Base-by-base conservation (phyloP, 2,888 invertebrate species). In the Ormyrus rosae region DNA sequence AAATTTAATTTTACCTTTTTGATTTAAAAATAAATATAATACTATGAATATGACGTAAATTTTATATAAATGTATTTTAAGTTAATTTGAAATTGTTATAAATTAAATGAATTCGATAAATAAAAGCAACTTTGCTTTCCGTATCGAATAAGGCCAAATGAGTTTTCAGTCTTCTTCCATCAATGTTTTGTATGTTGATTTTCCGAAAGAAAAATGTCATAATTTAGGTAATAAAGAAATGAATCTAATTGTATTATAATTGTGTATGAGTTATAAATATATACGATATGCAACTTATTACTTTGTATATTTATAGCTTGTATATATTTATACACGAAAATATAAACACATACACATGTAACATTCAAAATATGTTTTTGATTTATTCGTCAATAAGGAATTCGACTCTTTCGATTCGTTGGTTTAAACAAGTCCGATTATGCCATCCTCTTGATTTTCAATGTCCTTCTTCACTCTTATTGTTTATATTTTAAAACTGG, bases 241-340 rank as follows among this genome's bases (percentile, higher is more conserved):
- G 3, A 81, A 79, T 83, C 70, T 73, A 82, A 77, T 84, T 81
- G 81, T 81, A 75, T 55, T 70, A 65, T 65, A 19, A 80, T 82
- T 71, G 77, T 81, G 75, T 86, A 83, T 85, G 83, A 86, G 84
- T 84, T 85, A 85, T 85, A 82, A 84, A 85, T 85, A 83, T 80
- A 80, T 74, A 56, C 61, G 45, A 2, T 56, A 51, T 48, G 67
- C 19, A 34, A 45, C 46, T 73, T 73, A 46, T 63, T 74, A 71
- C 55, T 65, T 81, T 82, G 81, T 83, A 82, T 85, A 85, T 86
- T 86, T 86, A 84, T 86, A 85, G 85, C 84, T 85, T 85, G 63
- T 73, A 84, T 85, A 84, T 85, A 83, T 85, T 85, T 86, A 83
- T 85, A 86, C 85, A 84, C 84, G 83, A 83, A 84, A 83, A 84